Conservation (phyloP, 2,113 vertebrate species). For the Probosciger aterrimus region DNA sequence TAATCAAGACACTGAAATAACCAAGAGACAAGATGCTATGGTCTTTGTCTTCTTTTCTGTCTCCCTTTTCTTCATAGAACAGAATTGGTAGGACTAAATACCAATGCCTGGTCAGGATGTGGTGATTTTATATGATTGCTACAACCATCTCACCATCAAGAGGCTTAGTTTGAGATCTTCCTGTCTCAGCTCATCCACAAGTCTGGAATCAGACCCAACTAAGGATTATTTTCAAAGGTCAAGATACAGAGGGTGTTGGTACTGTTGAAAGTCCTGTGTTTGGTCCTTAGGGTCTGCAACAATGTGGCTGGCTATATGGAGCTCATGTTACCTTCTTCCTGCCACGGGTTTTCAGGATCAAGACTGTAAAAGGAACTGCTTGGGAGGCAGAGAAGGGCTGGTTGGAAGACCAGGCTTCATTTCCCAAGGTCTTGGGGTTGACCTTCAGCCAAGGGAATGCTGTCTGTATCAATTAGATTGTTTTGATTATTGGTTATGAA, state of each 20-base stretch:
- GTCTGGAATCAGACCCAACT: not conserved
- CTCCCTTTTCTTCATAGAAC: not conserved
- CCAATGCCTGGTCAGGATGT: not conserved
- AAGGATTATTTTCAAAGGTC: not conserved
- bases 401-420: not conserved
- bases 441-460: not conserved
- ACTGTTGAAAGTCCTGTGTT: not conserved
- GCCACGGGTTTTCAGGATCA: not conserved
- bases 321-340: not conserved
- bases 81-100: not conserved
- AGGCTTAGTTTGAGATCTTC: not conserved
- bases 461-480: not conserved
- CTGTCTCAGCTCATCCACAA: not conserved
- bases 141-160: not conserved
- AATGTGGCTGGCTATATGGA: accelerated
- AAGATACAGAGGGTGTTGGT: not conserved
- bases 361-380: not conserved
- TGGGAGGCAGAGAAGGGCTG: not conserved
- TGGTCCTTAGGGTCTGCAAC: not conserved
- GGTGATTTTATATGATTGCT: not conserved
- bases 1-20: not conserved
- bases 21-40: not conserved
- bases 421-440: not conserved
- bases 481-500: not conserved
- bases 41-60: not conserved